These are phyloP conservation scores for Pogonocherus hispidulus DNA, from an alignment of 2,888 invertebrate genomes.

Conservation along the genomic window DNA sequence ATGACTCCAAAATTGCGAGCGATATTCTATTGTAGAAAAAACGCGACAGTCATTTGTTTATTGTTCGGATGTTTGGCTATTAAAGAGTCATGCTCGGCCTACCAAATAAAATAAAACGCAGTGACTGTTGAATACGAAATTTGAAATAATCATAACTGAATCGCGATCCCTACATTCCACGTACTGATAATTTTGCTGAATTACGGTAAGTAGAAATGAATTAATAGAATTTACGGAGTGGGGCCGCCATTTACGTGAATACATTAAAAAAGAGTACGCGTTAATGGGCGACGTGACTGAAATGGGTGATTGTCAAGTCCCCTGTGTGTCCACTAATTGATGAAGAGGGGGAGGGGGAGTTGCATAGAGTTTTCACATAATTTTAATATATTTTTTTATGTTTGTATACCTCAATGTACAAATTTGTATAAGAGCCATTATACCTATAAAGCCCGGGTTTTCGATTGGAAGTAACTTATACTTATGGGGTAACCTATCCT, in stretches of 20 bases:
- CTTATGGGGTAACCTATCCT: too few species aligned
- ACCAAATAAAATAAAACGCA: slow-evolving; percentile 10
- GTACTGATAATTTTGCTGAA: slow-evolving; percentile 32
- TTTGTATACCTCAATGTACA: too few species aligned
- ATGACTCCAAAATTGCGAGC: neutral
- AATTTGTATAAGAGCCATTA: too few species aligned
- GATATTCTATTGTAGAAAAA: neutral
- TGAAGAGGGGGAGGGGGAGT: too few species aligned
- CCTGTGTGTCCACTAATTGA: too few species aligned
- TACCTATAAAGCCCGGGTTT: too few species aligned
- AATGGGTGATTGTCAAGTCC: neutral
- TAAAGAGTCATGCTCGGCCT: slow-evolving; percentile 12
- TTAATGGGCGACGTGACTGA: neutral
- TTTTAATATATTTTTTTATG: too few species aligned
- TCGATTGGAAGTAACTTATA: too few species aligned
- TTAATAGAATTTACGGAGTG: slow-evolving; percentile 11
- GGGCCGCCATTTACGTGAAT: neutral
- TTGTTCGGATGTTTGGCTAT: neutral
- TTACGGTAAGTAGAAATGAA: too few species aligned
- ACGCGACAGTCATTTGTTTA: slow-evolving; percentile 3
- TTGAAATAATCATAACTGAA: slow-evolving; percentile 21
- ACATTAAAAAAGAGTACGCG: neutral
- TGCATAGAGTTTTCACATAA: too few species aligned
- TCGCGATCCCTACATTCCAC: slow-evolving; percentile 24
- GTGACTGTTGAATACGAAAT: neutral